Evolutionary conservation across 2,113 vertebrate genomes (phyloP).

Genomic region (Emydocephalus ijimae): DNA sequence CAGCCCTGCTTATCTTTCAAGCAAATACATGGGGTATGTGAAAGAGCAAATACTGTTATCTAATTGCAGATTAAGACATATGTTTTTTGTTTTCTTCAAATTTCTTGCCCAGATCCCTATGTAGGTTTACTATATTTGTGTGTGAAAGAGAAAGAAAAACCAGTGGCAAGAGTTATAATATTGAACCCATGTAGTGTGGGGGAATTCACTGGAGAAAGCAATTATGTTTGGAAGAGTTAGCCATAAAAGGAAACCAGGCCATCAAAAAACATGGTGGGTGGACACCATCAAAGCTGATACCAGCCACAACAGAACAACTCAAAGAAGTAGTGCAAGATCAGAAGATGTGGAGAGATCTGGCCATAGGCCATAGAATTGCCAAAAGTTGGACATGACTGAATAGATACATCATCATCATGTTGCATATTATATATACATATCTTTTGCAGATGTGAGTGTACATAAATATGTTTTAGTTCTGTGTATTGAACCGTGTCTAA

Average conservation of each 20-base stretch:
- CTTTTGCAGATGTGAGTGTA: neutral
- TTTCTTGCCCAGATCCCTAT: neutral
- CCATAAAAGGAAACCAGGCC: neutral
- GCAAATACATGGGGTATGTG: neutral
- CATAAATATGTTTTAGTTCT: neutral
- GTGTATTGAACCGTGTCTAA: neutral
- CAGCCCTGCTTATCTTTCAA: neutral
- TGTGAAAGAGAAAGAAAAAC: neutral
- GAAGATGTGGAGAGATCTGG: too few species aligned
- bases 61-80: neutral
- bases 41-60: neutral
- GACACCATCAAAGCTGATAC: neutral
- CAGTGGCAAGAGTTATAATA: neutral
- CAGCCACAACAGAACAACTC: too few species aligned
- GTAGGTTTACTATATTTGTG: neutral
- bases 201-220: neutral
- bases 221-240: neutral
- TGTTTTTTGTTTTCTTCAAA: neutral
- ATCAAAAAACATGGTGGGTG: neutral
- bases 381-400: neutral
- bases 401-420: neutral
- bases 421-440: neutral
- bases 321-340: too few species aligned
- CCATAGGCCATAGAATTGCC: neutral
- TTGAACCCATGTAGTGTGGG: neutral